phyloP scores from a whole-genome alignment of 2,888 invertebrate species.

The Platycheirus albimanus region DNA sequence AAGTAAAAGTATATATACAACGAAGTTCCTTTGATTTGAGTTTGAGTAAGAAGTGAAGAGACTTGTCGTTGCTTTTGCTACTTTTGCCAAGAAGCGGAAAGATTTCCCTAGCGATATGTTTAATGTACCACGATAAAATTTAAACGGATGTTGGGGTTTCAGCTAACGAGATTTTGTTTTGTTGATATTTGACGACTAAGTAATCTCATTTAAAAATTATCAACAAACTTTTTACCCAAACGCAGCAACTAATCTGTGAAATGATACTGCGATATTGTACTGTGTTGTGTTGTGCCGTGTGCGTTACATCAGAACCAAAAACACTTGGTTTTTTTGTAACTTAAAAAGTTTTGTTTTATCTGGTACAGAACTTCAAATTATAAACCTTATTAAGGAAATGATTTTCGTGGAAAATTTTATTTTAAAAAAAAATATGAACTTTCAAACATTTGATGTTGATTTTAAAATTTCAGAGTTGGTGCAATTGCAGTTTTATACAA shows the following conservation, averaged over 20 bases:
- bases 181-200: constrained; percentile 28
- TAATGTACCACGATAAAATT: constrained; percentile 23
- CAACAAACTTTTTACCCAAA: constrained; percentile 30
- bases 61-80: neutral
- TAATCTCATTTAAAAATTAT: constrained; percentile 58
- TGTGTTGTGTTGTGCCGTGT: too few relatives aligned
- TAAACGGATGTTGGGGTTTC: constrained; percentile 45
- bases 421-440: too few relatives aligned
- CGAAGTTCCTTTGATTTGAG: constrained; percentile 8
- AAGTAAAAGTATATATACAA: neutral
- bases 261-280: neutral
- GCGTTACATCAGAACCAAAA: neutral
- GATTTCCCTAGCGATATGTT: constrained; percentile 36
- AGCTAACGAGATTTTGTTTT: constrained; percentile 25
- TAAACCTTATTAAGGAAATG: too few relatives aligned
- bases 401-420: too few relatives aligned
- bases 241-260: constrained; percentile 14
- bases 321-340: constrained; percentile 1
- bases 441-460: too few relatives aligned
- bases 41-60: neutral
- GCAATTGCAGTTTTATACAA: too few relatives aligned
- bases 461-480: too few relatives aligned
- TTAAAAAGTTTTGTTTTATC: neutral
- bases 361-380: too few relatives aligned
- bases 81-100: neutral